Evolutionary conservation across 2,888 invertebrate species (phyloP).

Genomic region (Tineola bisselliella): DNA sequence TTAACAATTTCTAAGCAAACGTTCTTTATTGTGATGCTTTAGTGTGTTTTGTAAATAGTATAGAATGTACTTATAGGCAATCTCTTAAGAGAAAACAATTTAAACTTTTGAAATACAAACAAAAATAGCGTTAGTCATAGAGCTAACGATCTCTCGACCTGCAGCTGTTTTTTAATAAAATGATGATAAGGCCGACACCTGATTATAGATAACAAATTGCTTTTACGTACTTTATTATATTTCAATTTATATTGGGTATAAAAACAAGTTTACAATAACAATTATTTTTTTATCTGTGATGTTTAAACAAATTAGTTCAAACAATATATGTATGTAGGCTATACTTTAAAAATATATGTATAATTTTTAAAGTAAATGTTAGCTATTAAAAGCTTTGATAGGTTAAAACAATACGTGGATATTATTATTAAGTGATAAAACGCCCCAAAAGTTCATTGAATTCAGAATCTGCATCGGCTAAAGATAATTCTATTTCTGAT

Average conservation of each 20-base stretch:
- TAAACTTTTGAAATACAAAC: not conserved
- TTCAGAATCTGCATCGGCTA: not conserved
- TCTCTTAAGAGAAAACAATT: not conserved
- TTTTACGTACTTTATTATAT: not conserved
- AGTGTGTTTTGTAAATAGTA: no score
- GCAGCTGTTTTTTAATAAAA: not conserved
- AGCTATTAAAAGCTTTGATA: no score
- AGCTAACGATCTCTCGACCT: not conserved
- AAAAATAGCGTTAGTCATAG: not conserved
- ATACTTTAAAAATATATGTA: no score
- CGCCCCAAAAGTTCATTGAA: not conserved
- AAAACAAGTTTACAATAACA: no score
- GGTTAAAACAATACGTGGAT: not conserved
- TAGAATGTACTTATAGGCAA: not conserved
- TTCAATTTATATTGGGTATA: not conserved
- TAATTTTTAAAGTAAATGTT: no score
- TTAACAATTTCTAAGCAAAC: no score
- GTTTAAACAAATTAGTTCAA: no score
- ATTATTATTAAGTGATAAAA: not conserved
- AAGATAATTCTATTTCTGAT: constrained; percentile 4
- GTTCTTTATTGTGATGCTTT: no score
- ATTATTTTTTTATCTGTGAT: no score
- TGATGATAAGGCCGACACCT: not conserved
- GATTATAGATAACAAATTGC: not conserved
- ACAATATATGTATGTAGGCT: no score